phyloP scores from a whole-genome alignment of 35 echinoderm and acorn worm species.

The Ptychodera flava region DNA sequence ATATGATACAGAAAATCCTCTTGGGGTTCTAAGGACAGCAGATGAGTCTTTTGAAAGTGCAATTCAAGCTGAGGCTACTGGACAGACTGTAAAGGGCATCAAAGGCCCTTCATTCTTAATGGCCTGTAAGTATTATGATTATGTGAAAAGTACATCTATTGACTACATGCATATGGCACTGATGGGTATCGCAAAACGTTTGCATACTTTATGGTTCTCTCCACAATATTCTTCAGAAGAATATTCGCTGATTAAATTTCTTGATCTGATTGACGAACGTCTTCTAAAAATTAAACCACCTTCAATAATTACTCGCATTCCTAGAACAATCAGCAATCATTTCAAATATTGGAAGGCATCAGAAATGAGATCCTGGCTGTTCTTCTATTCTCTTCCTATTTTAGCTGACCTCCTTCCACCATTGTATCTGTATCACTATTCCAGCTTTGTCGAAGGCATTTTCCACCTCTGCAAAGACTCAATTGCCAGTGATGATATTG shows the following conservation, averaged over 20 bases:
- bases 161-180: conserved; percentile 24
- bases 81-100: too few species aligned
- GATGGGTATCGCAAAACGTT: conserved; percentile 11
- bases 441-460: conserved; percentile 11
- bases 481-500: not conserved
- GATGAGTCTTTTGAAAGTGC: too few species aligned
- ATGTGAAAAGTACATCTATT: too few species aligned
- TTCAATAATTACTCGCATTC: conserved; percentile 6
- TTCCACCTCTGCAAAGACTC: conserved; percentile 12
- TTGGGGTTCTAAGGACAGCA: too few species aligned
- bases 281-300: not conserved
- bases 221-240: not conserved
- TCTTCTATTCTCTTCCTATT: conserved; percentile 20
- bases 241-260: not conserved
- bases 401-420: conserved; percentile 13
- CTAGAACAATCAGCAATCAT: conserved; percentile 10
- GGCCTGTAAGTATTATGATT: too few species aligned
- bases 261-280: too few species aligned
- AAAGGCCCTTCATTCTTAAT: too few species aligned
- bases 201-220: conserved; percentile 15
- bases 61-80: too few species aligned
- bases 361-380: conserved; percentile 31
- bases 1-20: too few species aligned
- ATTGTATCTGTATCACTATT: conserved; percentile 14
- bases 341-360: conserved; percentile 27